Evolutionary conservation across 2,113 vertebrate genomes (phyloP), one percentile per base, ranked within the genome.

Genomic region (Chaetura pelagica): DNA sequence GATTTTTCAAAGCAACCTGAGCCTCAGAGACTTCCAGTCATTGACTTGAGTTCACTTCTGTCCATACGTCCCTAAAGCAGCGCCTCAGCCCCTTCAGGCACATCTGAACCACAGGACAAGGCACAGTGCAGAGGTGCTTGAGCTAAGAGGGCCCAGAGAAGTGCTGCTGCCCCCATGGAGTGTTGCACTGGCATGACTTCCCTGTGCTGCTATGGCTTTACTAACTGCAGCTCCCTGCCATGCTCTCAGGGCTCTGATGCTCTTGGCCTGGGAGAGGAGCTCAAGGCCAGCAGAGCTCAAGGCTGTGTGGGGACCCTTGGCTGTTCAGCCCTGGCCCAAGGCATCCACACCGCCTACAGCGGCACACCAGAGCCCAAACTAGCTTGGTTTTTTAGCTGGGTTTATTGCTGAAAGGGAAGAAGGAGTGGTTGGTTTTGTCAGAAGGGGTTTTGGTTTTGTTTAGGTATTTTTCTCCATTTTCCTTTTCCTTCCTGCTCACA

Each of bases 161-260:
- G 1, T 2, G 12, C 35, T 1, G 0, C 27, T 82, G 20, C 17
- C 62, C 48, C 4, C 0, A 0, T 2, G 8, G 3, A 49, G 48
- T 1, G 1, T 34, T 76, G 34, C 80, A 32, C 2, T 1, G 11
- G 8, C 62, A 55, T 4, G 26, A 82, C 38, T 27, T 35, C 34
- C 34, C 16, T 2, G 6, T 24, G 51, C 7, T 38, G 20, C 71
- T 13, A 6, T 6, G 7, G 26, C 48, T 4, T 42, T 48, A 40
- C 19, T 27, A 17, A 42, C 22, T 51, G 32, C 61, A 75, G 16
- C 32, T 87, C 42, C 9, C 26, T 26, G 24, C 6, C 6, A 22
- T 0, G 3, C 12, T 38, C 10, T 11, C 26, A 24, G 46, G 46
- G 24, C 5, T 72, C 59, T 66, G 38, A 15, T 66, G 29, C 32